These are phyloP conservation scores for Dipodomys stephensi DNA, from an alignment of 2,113 vertebrate species.

Conservation along the genomic window DNA sequence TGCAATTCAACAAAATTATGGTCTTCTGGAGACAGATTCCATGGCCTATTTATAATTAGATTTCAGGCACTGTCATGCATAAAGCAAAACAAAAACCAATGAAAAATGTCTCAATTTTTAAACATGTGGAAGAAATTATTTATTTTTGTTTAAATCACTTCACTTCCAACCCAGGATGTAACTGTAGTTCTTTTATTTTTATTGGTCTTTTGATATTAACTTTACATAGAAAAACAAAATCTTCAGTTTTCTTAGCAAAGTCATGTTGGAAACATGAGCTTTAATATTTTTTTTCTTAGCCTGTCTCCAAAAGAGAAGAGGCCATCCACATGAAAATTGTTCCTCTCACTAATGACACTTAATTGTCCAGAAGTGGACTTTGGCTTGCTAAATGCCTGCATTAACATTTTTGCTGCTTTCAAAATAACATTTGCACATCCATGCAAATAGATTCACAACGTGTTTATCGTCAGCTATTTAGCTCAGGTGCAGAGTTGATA, in stretches of 20 bases:
- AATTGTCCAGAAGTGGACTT: conserved; percentile 24
- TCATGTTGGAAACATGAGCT: neutral
- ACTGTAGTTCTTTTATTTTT: neutral
- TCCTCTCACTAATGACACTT: neutral
- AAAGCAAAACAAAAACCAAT: neutral
- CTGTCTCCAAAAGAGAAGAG: neutral
- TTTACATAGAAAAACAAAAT: neutral
- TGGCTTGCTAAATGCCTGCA: conserved; percentile 32
- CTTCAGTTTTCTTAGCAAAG: neutral
- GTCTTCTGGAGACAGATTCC: neutral
- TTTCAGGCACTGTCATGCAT: neutral
- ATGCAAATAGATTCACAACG: neutral
- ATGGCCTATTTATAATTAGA: neutral
- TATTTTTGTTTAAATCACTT: neutral
- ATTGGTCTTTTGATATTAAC: neutral
- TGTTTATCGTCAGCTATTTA: conserved; percentile 10
- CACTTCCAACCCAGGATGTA: neutral
- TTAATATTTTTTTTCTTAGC: neutral
- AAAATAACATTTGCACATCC: neutral
- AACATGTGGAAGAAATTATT: neutral
- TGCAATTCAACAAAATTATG: neutral
- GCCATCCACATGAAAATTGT: neutral
- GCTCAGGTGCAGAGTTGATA: neutral
- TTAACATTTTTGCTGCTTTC: conserved; percentile 34
- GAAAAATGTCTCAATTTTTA: neutral